These are phyloP conservation scores for Phaethon lepturus DNA, from an alignment of 2,113 vertebrate species.

Conservation along the genomic window DNA sequence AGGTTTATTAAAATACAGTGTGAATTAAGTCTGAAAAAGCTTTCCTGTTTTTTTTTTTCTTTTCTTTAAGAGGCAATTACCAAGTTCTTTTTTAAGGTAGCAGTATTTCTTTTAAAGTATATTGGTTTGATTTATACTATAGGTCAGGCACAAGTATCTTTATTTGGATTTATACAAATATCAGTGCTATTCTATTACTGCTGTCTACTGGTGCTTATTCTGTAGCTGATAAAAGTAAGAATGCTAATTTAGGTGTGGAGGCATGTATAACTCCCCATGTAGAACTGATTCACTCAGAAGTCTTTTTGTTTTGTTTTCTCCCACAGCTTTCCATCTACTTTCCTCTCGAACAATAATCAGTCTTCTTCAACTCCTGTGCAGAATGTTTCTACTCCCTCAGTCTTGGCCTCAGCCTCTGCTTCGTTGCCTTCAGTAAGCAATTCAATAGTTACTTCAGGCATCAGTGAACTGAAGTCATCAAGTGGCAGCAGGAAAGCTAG, in stretches of 20 bases:
- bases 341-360: conserved; percentile 94
- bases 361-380: conserved; percentile 78
- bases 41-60: background rate
- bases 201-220: background rate
- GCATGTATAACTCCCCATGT: background rate
- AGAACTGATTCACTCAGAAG: background rate
- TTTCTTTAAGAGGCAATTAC: background rate
- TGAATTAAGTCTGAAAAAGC: background rate
- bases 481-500: conserved; percentile 91
- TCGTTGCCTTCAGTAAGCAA: conserved; percentile 81
- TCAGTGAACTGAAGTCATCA: conserved; percentile 86
- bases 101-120: background rate
- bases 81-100: background rate
- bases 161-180: background rate
- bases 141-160: background rate
- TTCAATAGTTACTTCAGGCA: conserved; percentile 78
- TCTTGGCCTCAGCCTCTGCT: conserved; percentile 80
- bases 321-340: conserved; percentile 91
- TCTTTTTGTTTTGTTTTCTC: background rate
- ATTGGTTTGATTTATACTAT: background rate
- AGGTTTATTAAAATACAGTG: background rate
- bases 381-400: conserved; percentile 82
- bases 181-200: background rate
- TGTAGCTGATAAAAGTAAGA: background rate
- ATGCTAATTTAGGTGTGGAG: background rate